Base-by-base conservation (phyloP, 2,888 invertebrate genomes). In the Caenorhabditis afra region DNA sequence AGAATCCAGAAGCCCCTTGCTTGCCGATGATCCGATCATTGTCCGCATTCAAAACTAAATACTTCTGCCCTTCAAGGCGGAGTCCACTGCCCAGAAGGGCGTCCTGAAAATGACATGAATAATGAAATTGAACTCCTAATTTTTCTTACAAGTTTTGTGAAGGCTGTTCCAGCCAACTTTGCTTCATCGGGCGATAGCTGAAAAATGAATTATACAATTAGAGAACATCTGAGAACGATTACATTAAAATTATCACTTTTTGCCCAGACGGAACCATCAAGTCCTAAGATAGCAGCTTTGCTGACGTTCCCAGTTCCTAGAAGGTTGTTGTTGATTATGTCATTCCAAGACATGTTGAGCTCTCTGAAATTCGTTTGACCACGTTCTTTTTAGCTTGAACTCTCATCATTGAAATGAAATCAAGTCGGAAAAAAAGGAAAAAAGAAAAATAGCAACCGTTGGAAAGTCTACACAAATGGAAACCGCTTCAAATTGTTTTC, bases 251-350 rank as follows among this genome's bases (percentile, higher is more conserved):
- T 88, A 53, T 86, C 87, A 59, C 87, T 87, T 67, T 88, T 88
- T n/a, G 86, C 90, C 90, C 90, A 90, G 41, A 90, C 65, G 23
- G 88, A 83, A 22, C 90, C 90, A 64, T 90, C 90, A 41, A 85
- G 79, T 8, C 90, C 90, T 44, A 82, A 77, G 65, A 90, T 90
- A 14, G 90, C 90, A 4, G 87, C 90, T 73, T 90, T 90, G 64
- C 87, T 86, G 7, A 90, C 90, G 52, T 84, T 81, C 14, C 90
- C 89, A 23, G 89, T 83, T n/a, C 87, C 86, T 8, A 87, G 68
- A 37, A 88, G 74, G 53, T 86, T 84, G 67, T 81, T 85, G 65
- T 85, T 81, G 45, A 87, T 84, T 22, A 86, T 77, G 71, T 87
- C 85, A 12, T 68, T 64, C 78, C 78, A 78, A 16, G 78, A 78